Base-by-base conservation (phyloP, 2,888 invertebrate species). In the Nasonia oneida region DNA sequence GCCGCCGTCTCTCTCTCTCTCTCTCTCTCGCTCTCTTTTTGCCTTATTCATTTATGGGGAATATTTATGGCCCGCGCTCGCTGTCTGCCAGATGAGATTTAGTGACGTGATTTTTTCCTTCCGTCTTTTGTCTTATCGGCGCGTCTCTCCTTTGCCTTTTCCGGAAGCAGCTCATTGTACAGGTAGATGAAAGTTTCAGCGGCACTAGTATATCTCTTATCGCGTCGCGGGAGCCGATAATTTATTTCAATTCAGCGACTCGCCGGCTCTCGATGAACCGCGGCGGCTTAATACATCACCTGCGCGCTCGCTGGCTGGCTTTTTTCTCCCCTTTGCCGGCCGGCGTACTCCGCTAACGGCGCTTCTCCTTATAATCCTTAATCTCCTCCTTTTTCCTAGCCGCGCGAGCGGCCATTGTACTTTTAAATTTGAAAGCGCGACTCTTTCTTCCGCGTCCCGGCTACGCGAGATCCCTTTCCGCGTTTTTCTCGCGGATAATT, bases 351-450 rank as follows among this genome's bases (percentile, higher is more conserved):
- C 64, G 42, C 73, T 39, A 76, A 33, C 76, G 18, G 39, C 39
- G 64, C 47, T 75, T 83, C 83, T 83, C 39, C 76, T 81, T 81
- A 77, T 86, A 81, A 83, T 83, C 83, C 81, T 73, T 81, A 86
- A 86, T 86, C 81, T 83, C 53, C 81, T 82, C 81, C 64, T 73
- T 76, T 12, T 57, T 67, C 77, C 29, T 64, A 33, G 53, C 74
- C 50, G 23, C 10, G 15, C 18, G 29, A 0, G 18, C 73, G 37
- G 29, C 77, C 83, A 83, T 86, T 86, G 86, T 83, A 81, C 83
- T 83, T 83, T 86, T 83, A 81, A 86, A 83, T 83, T 78, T 78
- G 78, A 85, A 82, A 86, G 81, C 78, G 42, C 83, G 70, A 84
- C 78, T 71, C 76, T 61, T 75, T 14, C 23, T 2, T 74, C n/a